phyloP scores from a whole-genome alignment of 1,140 invertebrate species.

The Zaprionus kolodkinae region DNA sequence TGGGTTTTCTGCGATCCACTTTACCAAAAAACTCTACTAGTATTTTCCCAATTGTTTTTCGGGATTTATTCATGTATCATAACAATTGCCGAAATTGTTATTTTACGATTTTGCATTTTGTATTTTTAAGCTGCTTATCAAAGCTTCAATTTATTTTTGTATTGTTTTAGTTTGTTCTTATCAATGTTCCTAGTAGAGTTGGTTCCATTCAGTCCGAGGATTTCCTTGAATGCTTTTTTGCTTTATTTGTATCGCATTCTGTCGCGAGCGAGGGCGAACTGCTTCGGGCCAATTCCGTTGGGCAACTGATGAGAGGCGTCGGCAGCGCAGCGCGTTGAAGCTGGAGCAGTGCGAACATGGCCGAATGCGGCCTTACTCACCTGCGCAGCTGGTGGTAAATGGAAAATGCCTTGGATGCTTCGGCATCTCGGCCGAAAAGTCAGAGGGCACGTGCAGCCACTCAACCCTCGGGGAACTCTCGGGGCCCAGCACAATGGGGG shows the following conservation, averaged over 20 bases:
- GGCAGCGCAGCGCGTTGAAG: neutral
- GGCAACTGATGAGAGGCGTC: slow-evolving; percentile 56
- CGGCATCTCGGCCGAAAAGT: slow-evolving; percentile 45
- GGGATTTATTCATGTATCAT: neutral
- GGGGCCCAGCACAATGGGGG: neutral
- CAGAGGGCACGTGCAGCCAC: slow-evolving; percentile 75
- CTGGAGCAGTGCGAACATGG: neutral
- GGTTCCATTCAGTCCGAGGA: neutral
- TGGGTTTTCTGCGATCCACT: neutral
- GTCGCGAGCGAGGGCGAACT: slow-evolving; percentile 43
- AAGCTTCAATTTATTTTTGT: neutral
- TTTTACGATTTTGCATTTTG: too few species aligned
- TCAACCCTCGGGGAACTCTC: slow-evolving; percentile 62
- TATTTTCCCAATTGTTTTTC: neutral
- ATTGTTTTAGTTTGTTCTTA: neutral
- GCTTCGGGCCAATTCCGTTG: slow-evolving; percentile 42
- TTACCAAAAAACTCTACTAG: neutral
- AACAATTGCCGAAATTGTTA: neutral
- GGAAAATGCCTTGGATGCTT: slow-evolving; percentile 56
- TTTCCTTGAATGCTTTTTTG: slow-evolving; percentile 7
- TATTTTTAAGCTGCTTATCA: neutral
- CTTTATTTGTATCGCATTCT: neutral
- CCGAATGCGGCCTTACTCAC: slow-evolving; percentile 49
- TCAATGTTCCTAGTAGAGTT: neutral
- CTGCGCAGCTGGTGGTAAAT: slow-evolving; percentile 81